Percentiles rank a stretch among this genome's conserved stretches.
These are phyloP conservation scores for Clytia hemisphaerica DNA, from an alignment of 30 jellyfish, hydroid and myxozoan genomes.

Conservation along the genomic window DNA sequence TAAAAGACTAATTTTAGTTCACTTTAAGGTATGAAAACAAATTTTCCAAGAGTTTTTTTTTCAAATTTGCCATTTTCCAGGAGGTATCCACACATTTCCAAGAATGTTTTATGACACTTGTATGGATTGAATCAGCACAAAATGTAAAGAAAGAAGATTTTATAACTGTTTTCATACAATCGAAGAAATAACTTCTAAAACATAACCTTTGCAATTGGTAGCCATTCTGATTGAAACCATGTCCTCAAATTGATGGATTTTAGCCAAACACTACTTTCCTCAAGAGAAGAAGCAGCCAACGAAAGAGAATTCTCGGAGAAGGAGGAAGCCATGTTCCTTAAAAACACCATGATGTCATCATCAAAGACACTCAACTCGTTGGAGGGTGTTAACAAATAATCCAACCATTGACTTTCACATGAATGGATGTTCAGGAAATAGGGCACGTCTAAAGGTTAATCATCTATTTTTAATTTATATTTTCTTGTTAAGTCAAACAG, in stretches of 20 bases:
- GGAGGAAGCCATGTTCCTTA: conserved; percentile 2
- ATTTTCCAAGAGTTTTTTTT: too few relatives aligned
- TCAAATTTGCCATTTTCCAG: too few relatives aligned
- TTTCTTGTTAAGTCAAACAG: not conserved
- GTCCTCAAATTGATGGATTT: conserved; percentile 4
- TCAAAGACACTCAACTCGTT: not conserved
- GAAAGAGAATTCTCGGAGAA: conserved; percentile 1
- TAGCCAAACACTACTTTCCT: conserved; percentile 1
- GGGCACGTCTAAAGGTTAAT: not conserved
- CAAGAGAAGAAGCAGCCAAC: conserved; percentile 6
- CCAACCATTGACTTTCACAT: conserved; percentile 7
- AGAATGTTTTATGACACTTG: too few relatives aligned
- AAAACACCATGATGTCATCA: not conserved
- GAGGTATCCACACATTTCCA: too few relatives aligned
- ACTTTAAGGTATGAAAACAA: too few relatives aligned
- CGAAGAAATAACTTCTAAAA: not conserved
- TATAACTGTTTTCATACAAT: too few relatives aligned
- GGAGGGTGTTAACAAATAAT: not conserved
- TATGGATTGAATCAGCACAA: too few relatives aligned
- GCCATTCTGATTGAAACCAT: conserved; percentile 18
- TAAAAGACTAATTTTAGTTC: too few relatives aligned
- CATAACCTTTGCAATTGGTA: conserved; percentile 4
- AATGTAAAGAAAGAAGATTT: too few relatives aligned
- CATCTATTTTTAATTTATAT: not conserved
- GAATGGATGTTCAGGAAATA: not conserved